Evolutionary conservation across 2,113 vertebrate genomes (phyloP).

Genomic region (Sialia sialis): DNA sequence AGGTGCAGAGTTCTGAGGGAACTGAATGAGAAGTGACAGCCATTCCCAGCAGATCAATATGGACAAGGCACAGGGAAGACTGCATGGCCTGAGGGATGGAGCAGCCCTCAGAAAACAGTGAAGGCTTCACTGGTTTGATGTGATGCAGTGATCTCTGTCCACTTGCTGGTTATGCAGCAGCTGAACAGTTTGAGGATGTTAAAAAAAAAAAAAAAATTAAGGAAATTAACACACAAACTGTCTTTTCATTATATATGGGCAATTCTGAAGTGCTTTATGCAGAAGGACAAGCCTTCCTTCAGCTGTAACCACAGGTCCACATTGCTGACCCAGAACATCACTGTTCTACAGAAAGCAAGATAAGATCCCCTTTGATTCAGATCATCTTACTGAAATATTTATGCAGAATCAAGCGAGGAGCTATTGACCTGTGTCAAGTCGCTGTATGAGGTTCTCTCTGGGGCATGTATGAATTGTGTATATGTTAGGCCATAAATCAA

Average conservation of each 20-base stretch:
- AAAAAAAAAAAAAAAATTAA: neutral
- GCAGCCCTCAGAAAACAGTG: neutral
- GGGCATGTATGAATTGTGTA: neutral
- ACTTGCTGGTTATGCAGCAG: neutral
- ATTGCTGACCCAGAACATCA: neutral
- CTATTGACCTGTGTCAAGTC: neutral
- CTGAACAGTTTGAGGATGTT: neutral
- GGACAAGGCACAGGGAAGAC: neutral
- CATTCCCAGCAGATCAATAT: neutral
- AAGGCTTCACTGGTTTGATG: neutral
- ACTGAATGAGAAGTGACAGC: neutral
- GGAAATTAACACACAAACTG: neutral
- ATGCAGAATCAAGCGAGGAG: neutral
- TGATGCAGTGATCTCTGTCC: neutral
- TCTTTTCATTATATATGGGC: neutral
- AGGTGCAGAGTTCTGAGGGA: neutral
- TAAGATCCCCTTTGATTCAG: neutral
- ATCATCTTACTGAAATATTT: neutral
- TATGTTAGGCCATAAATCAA: conserved; percentile 4
- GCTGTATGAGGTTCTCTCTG: neutral
- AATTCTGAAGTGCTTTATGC: neutral
- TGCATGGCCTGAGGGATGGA: neutral
- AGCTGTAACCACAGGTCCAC: neutral
- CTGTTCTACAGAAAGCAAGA: neutral
- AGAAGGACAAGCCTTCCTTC: neutral